Base-by-base conservation (phyloP, 2,113 vertebrate genomes). In the Anhinga anhinga region DNA sequence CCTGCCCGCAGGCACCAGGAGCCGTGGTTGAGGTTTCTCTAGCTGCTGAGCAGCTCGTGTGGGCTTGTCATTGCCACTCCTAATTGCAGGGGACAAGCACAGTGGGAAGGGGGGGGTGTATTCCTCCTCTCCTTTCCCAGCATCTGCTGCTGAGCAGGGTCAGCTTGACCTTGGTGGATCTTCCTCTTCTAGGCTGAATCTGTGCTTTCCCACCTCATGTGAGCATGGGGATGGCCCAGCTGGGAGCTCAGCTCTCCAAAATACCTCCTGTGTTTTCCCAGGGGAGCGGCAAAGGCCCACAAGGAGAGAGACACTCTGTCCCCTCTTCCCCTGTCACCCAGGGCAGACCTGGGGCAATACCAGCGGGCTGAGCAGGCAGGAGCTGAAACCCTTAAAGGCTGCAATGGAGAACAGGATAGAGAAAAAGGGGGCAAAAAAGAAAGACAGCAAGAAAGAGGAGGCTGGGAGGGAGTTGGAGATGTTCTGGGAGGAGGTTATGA, bases 31-130 rank as follows among this genome's bases (percentile, higher is more conserved):
- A 62, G 70, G 59, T 42, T 83, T 65, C 5, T 3, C 49, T 42
- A 69, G 47, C 61, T 86, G 32, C 20, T 0, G 0, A 86, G 47
- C 0, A 0, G 44, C 69, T 86, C 6, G 0, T 45, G 82, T 50
- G 87, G 87, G 56, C 84, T 94, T n/a, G 10, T 59, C 72, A 36
- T 47, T 1, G 1, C 36, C 0, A 2, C 70, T 93, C 32, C 56
- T 45, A 34, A 49, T 8, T 42, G 32, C 59, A 66, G 40, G 55
- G 72, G 45, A 66, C 81, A 70, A 76, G 10, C 3, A 1, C 0
- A 0, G 11, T 36, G 61, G 34, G 47, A 85, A 79, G 32, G 16
- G n/a, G 38, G 67, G 23, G 29, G 7, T 77, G 30, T 56, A 27
- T 34, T 79, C 38, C 56, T 79, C 17, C 11, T 84, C 59, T 55